A percentile compares a stretch with the other conserved stretches of the same genome.
phyloP scores from a whole-genome alignment of 2,113 vertebrate species.

The Laterallus jamaicensis region DNA sequence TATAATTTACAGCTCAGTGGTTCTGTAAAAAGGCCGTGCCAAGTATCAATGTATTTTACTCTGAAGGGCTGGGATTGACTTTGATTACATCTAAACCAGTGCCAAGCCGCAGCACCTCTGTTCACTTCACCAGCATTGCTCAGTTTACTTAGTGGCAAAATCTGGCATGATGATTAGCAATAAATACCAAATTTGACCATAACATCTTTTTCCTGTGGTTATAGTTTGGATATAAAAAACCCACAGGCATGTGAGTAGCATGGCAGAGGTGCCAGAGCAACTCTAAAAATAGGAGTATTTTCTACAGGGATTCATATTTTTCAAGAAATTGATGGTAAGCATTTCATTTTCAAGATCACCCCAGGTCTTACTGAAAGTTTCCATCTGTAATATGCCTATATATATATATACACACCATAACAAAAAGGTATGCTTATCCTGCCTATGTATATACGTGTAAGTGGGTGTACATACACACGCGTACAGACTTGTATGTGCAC shows the following conservation, averaged over 20 bases:
- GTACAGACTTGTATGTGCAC: background rate
- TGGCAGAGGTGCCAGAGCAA: background rate
- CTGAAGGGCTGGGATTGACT: background rate
- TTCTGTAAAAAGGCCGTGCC: background rate
- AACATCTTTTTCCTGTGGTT: background rate
- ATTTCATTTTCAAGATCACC: background rate
- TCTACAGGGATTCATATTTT: background rate
- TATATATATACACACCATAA: background rate
- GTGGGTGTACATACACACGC: background rate
- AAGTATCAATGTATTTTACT: background rate
- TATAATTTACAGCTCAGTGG: conserved; percentile 24
- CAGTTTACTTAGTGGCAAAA: background rate
- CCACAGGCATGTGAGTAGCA: background rate
- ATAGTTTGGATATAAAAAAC: background rate
- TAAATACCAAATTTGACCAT: background rate
- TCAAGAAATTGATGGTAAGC: background rate
- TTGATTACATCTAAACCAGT: background rate
- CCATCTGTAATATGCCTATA: background rate
- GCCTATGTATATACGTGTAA: background rate
- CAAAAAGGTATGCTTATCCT: background rate
- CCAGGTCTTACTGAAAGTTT: background rate
- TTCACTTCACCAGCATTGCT: background rate
- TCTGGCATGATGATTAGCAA: background rate
- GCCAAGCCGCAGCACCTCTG: background rate
- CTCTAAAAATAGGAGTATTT: background rate